These are phyloP conservation scores for Taenioides sp. DNA, from an alignment of 2,797 vertebrate genomes.

Conservation along the genomic window DNA sequence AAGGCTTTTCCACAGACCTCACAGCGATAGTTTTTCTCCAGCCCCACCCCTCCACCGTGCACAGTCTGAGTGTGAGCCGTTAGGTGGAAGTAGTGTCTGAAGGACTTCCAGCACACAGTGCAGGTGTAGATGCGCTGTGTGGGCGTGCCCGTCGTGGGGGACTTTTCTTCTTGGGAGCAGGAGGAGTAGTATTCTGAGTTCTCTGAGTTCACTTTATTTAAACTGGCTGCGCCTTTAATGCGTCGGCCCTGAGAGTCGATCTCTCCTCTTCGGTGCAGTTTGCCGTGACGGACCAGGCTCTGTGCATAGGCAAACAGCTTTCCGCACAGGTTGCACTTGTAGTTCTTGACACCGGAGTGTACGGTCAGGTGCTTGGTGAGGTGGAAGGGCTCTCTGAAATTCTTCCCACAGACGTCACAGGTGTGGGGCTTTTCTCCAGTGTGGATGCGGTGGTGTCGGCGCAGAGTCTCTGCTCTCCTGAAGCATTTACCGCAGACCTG, in stretches of 20 bases:
- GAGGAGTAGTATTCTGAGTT: constrained; percentile 76
- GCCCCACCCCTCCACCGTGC: constrained; percentile 80
- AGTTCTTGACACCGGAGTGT: constrained; percentile 91
- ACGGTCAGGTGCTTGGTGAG: constrained; percentile 94
- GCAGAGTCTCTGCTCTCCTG: constrained; percentile 87
- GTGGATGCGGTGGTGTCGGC: constrained; percentile 90
- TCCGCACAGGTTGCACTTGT: constrained; percentile 90
- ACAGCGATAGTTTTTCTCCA: constrained; percentile 87
- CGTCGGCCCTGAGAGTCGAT: constrained; percentile 72
- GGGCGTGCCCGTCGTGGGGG: constrained; percentile 74
- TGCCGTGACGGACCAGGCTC: constrained; percentile 90
- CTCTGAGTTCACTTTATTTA: constrained; percentile 61
- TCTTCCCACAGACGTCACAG: constrained; percentile 90
- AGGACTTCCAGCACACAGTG: constrained; percentile 89
- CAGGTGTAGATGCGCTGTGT: constrained; percentile 85
- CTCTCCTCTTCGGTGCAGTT: constrained; percentile 83
- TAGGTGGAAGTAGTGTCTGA: constrained; percentile 89
- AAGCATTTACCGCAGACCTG: constrained; percentile 87
- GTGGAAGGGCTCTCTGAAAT: constrained; percentile 93
- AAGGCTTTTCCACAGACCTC: constrained; percentile 90
- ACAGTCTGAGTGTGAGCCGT: constrained; percentile 89
- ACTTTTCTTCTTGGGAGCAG: constrained; percentile 78
- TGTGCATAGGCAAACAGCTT: constrained; percentile 94
- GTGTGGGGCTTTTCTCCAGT: constrained; percentile 92
- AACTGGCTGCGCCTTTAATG: constrained; percentile 60